A percentile compares a stretch with the other conserved stretches of the same genome.
These are phyloP conservation scores for Pangasius djambal DNA, from an alignment of 2,797 vertebrate species.

Conservation along the genomic window DNA sequence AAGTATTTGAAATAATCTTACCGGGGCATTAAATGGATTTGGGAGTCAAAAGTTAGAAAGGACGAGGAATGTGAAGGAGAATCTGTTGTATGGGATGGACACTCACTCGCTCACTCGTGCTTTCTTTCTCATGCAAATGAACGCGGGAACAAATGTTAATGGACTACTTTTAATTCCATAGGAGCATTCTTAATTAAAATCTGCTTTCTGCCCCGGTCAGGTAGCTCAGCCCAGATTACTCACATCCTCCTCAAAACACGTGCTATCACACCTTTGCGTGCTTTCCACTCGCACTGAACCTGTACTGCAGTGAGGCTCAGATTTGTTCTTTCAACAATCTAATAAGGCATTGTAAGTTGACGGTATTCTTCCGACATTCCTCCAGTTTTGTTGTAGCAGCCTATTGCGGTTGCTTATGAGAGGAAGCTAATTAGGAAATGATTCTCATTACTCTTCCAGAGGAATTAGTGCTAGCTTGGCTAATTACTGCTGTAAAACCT, in stretches of 20 bases:
- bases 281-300: background rate
- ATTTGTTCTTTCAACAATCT: slow-evolving; percentile 62
- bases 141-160: background rate
- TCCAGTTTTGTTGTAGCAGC: slow-evolving; percentile 65
- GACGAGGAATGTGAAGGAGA: slow-evolving; percentile 27
- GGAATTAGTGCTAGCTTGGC: slow-evolving; percentile 89
- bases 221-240: background rate
- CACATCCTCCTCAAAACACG: background rate
- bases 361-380: slow-evolving; percentile 51
- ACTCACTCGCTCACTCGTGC: background rate
- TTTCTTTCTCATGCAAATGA: slow-evolving; percentile 17
- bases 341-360: slow-evolving; percentile 55
- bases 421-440: slow-evolving; percentile 86
- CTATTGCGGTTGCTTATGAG: slow-evolving; percentile 78
- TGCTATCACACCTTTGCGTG: background rate
- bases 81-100: slow-evolving; percentile 17
- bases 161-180: background rate
- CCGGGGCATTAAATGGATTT: slow-evolving; percentile 69
- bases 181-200: background rate
- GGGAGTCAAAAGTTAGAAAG: slow-evolving; percentile 34
- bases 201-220: background rate
- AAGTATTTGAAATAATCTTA: slow-evolving; percentile 88
- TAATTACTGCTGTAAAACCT: slow-evolving; percentile 92
- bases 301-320: slow-evolving; percentile 31
- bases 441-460: slow-evolving; percentile 88